phyloP scores from a whole-genome alignment of 1,140 invertebrate genomes.

The Aphaenogaster floridana region DNA sequence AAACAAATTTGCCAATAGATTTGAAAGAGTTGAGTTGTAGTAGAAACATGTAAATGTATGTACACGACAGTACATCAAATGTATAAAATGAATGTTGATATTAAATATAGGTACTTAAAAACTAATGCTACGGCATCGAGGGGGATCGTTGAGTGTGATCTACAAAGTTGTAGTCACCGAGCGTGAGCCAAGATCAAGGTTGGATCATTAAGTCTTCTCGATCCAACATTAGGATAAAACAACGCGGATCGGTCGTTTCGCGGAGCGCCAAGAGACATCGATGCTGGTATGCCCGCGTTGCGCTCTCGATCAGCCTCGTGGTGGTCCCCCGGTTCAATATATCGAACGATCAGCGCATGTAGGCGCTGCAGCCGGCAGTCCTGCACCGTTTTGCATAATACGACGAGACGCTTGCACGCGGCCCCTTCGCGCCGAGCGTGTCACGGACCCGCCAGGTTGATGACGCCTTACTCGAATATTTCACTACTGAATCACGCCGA shows the following conservation, averaged over 20 bases:
- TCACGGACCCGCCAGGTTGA: slow-evolving; percentile 69
- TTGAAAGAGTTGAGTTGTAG: not conserved
- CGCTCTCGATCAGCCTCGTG: slow-evolving; percentile 70
- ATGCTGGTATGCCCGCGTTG: slow-evolving; percentile 62
- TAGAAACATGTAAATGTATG: not conserved
- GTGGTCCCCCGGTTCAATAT: slow-evolving; percentile 78
- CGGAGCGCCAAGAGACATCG: slow-evolving; percentile 69
- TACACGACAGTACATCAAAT: not conserved
- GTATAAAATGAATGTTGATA: slow-evolving; percentile 16
- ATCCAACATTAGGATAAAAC: slow-evolving; percentile 56
- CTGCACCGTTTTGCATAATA: slow-evolving; percentile 80
- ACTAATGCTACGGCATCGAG: not conserved
- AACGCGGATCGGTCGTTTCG: slow-evolving; percentile 37
- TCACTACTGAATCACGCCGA: slow-evolving; percentile 52
- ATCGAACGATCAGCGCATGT: slow-evolving; percentile 78
- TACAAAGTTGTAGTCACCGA: slow-evolving; percentile 27
- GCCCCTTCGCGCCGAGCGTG: slow-evolving; percentile 71
- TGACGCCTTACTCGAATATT: slow-evolving; percentile 75
- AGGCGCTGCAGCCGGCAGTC: slow-evolving; percentile 73
- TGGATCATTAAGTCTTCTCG: slow-evolving; percentile 50
- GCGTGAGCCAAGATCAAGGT: slow-evolving; percentile 41
- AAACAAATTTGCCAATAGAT: not conserved
- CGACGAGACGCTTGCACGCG: slow-evolving; percentile 79
- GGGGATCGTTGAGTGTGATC: not conserved
- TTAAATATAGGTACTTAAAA: slow-evolving; percentile 9